A percentile compares a stretch with the other conserved stretches of the same genome.
phyloP scores from a whole-genome alignment of 2,797 vertebrate species.

The Microctenopoma lineatum region DNA sequence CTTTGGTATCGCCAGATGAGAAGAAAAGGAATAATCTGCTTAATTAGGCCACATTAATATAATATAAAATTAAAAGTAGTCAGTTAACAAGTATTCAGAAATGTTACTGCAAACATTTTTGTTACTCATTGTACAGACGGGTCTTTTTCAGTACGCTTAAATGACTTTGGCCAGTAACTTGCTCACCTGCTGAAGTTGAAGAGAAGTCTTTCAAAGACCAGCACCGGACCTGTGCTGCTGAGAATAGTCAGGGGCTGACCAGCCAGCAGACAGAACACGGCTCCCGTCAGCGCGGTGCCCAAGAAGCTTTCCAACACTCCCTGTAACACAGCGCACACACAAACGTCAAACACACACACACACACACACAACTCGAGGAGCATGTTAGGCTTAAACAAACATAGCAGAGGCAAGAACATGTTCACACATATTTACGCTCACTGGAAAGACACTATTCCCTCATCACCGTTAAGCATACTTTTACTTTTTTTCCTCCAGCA shows the following conservation, averaged over 20 bases:
- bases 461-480: not conserved
- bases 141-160: not conserved
- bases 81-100: not conserved
- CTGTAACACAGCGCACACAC: constrained; percentile 44
- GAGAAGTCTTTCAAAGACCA: constrained; percentile 96
- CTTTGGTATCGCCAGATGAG: constrained; percentile 69
- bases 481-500: not conserved
- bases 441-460: not conserved
- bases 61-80: not conserved
- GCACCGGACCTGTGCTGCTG: constrained; percentile 96
- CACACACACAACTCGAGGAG: not conserved
- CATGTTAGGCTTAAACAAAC: no score
- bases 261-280: constrained; percentile 92
- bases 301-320: constrained; percentile 90
- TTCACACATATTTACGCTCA: not conserved
- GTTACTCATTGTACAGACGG: not conserved
- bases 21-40: constrained; percentile 2
- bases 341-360: not conserved
- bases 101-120: not conserved
- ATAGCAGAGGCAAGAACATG: not conserved
- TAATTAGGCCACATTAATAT: not conserved
- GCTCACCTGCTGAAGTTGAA: constrained; percentile 98
- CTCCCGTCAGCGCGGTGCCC: constrained; percentile 92
- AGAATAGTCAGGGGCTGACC: constrained; percentile 97
- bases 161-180: not conserved